Base-by-base conservation (phyloP, 2,888 invertebrate species). In the Melolontha melolontha region DNA sequence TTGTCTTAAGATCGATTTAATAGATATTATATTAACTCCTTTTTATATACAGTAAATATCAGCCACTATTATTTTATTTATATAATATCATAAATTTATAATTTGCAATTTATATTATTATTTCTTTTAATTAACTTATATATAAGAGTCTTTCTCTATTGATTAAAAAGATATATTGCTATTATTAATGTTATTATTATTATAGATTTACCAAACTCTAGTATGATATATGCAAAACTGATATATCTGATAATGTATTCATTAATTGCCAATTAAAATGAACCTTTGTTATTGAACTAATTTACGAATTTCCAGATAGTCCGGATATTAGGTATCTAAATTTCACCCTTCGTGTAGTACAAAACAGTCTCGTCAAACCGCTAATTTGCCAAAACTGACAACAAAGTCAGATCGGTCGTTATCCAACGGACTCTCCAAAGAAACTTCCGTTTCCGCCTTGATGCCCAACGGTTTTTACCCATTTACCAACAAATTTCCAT, bases 381-480 rank as follows among this genome's bases (percentile, higher is more conserved):
- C 59, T 62, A 62, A 62, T 62, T 62, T 62, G 59, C 59, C 59
- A 49, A 62, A 62, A 62, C 59, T 62, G 59, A 62, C 59, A 62
- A 62, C 59, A 49, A 62, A 62, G 47, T 62, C 29, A 47, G 59
- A 62, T 47, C 59, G 59, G 16, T 47, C 47, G 59, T 49, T 49
- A 49, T 47, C 47, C 59, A 11, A 39, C 34, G 44, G 22, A 47
- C 27, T 62, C 47, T 62, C 47, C 47, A 49, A 62, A 62, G 59
- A 62, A 47, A 62, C 47, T 47, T 62, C 59, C 59, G 59, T 39
- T 62, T 34, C 16, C 47, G 59, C 47, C 59, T 62, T 62, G 47
- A 62, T 47, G 49, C 47, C 59, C n/a, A 14, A 47, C 59, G 29
- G 47, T 62, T 62, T 62, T 62, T 62, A 62, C 47, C 39, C 59